Evolutionary conservation across 2,797 vertebrate genomes (phyloP).

Genomic region (Bradypus variegatus): DNA sequence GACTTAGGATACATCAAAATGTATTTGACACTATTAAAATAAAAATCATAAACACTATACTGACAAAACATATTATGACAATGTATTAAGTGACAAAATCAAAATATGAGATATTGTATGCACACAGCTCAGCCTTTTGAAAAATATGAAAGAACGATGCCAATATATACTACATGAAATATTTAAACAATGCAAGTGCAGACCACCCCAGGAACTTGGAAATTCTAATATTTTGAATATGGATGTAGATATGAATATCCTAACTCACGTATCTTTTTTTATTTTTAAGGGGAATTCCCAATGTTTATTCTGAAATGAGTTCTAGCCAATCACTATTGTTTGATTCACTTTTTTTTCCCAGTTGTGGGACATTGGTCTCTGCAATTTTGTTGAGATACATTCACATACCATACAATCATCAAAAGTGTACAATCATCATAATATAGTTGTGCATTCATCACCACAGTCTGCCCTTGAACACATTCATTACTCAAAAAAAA

Average conservation of each 20-base stretch:
- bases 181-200: background rate
- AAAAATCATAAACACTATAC: background rate
- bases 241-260: background rate
- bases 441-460: no score
- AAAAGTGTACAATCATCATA: no score
- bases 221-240: background rate
- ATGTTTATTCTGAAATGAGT: background rate
- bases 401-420: no score
- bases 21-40: background rate
- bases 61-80: background rate
- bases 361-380: no score
- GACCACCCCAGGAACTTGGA: background rate
- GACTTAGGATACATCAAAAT: background rate
- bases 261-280: background rate
- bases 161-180: background rate
- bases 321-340: no score
- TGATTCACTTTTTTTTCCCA: no score
- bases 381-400: no score
- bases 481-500: no score
- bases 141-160: background rate
- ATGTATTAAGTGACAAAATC: background rate
- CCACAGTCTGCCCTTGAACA: no score
- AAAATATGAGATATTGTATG: no score
- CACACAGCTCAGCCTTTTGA: background rate
- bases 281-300: background rate